Evolutionary conservation across 2,113 vertebrate genomes (phyloP), one percentile per base, ranked within the genome.

Genomic region (Eupsittula cactorum): DNA sequence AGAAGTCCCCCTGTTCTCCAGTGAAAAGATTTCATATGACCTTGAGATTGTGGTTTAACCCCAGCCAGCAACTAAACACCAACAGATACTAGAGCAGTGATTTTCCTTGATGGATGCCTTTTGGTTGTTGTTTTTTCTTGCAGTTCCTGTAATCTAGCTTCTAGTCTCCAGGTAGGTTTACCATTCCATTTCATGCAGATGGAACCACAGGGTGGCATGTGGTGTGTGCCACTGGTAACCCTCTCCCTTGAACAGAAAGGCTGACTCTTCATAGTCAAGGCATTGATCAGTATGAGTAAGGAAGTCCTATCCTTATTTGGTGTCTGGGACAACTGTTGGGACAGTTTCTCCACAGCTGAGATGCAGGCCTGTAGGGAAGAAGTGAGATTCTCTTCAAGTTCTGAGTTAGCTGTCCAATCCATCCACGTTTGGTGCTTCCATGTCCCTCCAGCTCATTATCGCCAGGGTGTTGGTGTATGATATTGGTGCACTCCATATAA

Each of bases 11-110:
- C 59, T 67, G 59, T 83, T 73, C 50, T 77, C n/a, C 52, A 83
- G 23, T 83, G 59, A 88, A 78, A 92, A 59, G 44, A 73, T 92
- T 92, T 88, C 39, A 78, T 92, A 83, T 78, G 73, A 75, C 46
- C 39, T 41, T 41, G n/a, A 80, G 80, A 37, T 77, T 44, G 44
- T 44, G 44, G 44, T 44, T 44, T 44, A 44, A 44, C 44, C 44
- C 44, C 17, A 44, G 44, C 31, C 62, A 81, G 53, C 60, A 86
- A 80, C 60, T 86, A 80, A 74, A 39, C 76, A 37, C 31, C 42
- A 70, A 70, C 55, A 87, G 83, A 82, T 55, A 82, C 55, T 64
- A 28, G 27, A 52, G 33, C 23, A 70, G 23, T 57, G 49, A 59
- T 82, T 77, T 76, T 86, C 60, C 39, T 86, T 60, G 33, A 74